Evolutionary conservation across 2,797 vertebrate species (phyloP), one percentile per base, ranked within the genome.

Genomic region (Syngnathus acus): DNA sequence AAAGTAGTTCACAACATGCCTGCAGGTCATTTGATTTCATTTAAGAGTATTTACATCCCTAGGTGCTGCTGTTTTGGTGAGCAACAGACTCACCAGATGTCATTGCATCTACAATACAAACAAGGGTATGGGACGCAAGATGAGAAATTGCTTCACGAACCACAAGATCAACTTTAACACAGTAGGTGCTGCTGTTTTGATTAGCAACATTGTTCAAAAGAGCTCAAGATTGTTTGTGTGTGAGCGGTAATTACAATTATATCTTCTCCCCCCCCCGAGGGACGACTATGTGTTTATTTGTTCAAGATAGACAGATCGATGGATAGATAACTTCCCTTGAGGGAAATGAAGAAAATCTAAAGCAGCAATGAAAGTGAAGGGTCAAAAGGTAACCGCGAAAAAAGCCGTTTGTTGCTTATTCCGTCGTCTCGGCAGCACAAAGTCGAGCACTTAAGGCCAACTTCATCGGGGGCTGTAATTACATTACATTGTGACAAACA

Each of bases 361-460:
- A 13, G 59, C n/a, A 6, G 40, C 19, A 62, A 43, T 13, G 21
- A 39, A 53, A 65, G 50, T 9, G 42, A 54, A 47, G 32, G 47
- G 54, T 21, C 17, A 63, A 58, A 67, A 57, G 68, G 64, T 43
- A n/a, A 21, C 6, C 66, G 72, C 69, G 43, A 75, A 68, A 69
- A 75, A 68, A 69, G 40, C 37, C 62, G 78, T 72, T 73, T 78
- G 68, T 67, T 84, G 79, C 84, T 89, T 81, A 79, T 76, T 81
- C 82, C 75, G 50, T 50, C 68, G 79, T 84, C 76, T 73, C 70
- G 79, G 81, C 76, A 78, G 77, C 85, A 79, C 82, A 84, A 83
- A 88, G 86, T 84, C 86, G 78, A 86, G 86, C 89, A 90, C 88
- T 90, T 89, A 88, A 85, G 87, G 80, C 86, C 88, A 89, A 88